Base-by-base conservation (phyloP, 2,113 vertebrate species). In the Ailurus styani region DNA sequence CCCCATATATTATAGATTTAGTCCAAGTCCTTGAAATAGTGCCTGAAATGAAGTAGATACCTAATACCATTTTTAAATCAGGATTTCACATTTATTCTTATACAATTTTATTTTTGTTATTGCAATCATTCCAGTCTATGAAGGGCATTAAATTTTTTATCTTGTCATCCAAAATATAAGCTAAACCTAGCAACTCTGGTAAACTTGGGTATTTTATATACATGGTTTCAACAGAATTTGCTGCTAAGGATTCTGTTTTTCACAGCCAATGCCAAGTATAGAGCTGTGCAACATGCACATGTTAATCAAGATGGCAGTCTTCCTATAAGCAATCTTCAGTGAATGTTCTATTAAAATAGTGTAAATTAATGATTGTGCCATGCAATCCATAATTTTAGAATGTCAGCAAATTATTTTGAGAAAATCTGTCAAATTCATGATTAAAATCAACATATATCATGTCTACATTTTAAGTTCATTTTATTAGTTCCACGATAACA, bases 121-220 rank as follows among this genome's bases (percentile, higher is more conserved):
- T 62, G 3, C 0, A 87, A 37, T 73, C 18, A 52, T 52, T 68
- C 31, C 66, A 91, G 8, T 81, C 54, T 77, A 2, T 57, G 27
- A 82, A 55, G 13, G 4, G 34, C 0, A 34, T 55, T 70, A 70
- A 42, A 45, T 12, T 70, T 64, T 94, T 89, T 3, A 87, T 54
- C 21, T 50, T 84, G 4, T 29, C 29, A 75, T 68, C 9, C 10
- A 82, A 88, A 2, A 52, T 64, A 73, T 72, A 91, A 79, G 47
- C 86, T 66, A 90, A 77, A 45, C 9, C 20, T 87, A 60, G 47
- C 23, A 52, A 82, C 6, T 66, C 45, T 40, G 34, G 20, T 94
- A 85, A 83, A 94, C 45, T 40, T 87, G 23, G 4, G 37, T 77
- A 86, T 82, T 82, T 55, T 45, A 75, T 45, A 66, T 68, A 93